These are phyloP conservation scores for Protosalanx chinensis DNA, from an alignment of 2,797 vertebrate species.

Conservation along the genomic window DNA sequence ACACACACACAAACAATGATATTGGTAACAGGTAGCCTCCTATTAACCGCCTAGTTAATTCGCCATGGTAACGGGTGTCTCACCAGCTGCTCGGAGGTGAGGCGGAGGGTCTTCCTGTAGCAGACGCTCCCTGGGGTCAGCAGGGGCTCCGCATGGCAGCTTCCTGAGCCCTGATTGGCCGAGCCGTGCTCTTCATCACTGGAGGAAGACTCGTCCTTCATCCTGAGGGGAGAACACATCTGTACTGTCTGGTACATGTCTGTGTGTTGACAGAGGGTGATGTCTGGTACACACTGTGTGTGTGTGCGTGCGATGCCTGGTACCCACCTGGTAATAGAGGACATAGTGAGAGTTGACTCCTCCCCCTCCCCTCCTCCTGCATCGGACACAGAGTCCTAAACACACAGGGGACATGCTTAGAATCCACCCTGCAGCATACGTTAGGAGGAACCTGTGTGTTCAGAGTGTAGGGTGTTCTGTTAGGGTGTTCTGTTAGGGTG, in stretches of 20 bases:
- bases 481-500: neutral
- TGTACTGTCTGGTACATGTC: neutral
- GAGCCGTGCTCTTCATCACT: conserved; percentile 85
- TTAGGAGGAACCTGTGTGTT: neutral
- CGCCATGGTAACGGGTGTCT: conserved; percentile 35
- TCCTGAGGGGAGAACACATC: conserved; percentile 59
- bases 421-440: neutral
- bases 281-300: neutral
- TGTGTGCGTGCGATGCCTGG: neutral
- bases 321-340: conserved; percentile 75
- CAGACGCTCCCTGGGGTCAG: conserved; percentile 68
- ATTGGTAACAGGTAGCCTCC: neutral
- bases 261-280: neutral
- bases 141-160: conserved; percentile 63
- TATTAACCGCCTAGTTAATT: too few relatives aligned
- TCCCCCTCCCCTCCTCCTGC: conserved; percentile 67
- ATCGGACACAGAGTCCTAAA: conserved; percentile 82
- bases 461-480: neutral
- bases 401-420: conserved; percentile 19
- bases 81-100: conserved; percentile 92
- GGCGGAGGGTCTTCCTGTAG: conserved; percentile 91
- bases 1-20: neutral
- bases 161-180: conserved; percentile 64
- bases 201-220: conserved; percentile 92
- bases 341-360: conserved; percentile 65